Percentiles rank a stretch among this genome's conserved stretches.
These are phyloP conservation scores for Sebastes nivosus DNA, from an alignment of 2,797 vertebrate genomes.

Conservation along the genomic window DNA sequence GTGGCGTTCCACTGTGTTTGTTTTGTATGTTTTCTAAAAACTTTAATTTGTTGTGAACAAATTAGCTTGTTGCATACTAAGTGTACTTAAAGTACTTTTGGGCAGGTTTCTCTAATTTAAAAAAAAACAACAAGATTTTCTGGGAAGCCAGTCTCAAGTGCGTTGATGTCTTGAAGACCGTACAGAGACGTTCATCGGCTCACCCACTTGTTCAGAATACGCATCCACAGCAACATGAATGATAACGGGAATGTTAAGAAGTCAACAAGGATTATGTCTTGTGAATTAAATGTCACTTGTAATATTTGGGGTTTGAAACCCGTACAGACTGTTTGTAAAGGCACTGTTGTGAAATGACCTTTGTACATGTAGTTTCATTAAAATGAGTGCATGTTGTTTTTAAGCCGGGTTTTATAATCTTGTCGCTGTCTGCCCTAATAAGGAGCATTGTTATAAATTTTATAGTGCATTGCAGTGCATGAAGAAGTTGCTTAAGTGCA, in stretches of 20 bases:
- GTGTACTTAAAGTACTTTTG: conserved; percentile 82
- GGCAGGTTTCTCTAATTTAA: conserved; percentile 67
- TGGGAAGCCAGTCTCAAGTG: conserved; percentile 38
- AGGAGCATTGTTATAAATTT: conserved; percentile 91
- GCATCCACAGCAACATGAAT: conserved; percentile 56
- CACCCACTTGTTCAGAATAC: conserved; percentile 32
- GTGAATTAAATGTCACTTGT: conserved; percentile 76
- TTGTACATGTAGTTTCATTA: conserved; percentile 88
- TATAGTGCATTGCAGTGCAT: conserved; percentile 94
- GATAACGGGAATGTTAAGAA: conserved; percentile 53
- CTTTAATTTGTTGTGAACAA: conserved; percentile 66
- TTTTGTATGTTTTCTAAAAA: conserved; percentile 67
- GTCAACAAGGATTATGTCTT: conserved; percentile 54
- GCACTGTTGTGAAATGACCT: conserved; percentile 81
- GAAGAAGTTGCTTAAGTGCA: conserved; percentile 88
- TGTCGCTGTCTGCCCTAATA: conserved; percentile 83
- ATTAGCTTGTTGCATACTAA: conserved; percentile 71
- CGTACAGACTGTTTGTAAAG: conserved; percentile 76
- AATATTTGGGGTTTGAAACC: conserved; percentile 83
- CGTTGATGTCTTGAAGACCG: conserved; percentile 50
- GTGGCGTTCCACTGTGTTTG: conserved; percentile 49
- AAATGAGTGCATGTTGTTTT: conserved; percentile 92
- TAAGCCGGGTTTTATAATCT: conserved; percentile 87
- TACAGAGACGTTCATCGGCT: conserved; percentile 41
- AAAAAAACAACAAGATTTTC: conserved; percentile 13